These are phyloP conservation scores for Cabera pusaria DNA, from an alignment of 2,888 invertebrate species.

Conservation along the genomic window DNA sequence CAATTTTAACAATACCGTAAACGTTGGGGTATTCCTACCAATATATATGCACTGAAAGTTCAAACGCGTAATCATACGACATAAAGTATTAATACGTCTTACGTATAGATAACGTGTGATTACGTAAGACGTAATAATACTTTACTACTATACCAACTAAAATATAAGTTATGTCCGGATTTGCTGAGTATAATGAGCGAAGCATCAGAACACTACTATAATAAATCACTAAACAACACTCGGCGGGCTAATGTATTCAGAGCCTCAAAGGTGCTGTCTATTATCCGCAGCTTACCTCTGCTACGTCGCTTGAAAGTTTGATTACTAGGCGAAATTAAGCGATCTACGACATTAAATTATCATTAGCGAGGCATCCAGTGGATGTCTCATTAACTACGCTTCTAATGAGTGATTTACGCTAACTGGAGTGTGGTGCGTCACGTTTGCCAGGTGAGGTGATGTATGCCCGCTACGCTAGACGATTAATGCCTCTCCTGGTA, in stretches of 20 bases:
- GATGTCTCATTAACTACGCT: conserved; percentile 62
- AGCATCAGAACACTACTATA: conserved; percentile 25
- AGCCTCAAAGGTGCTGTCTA: conserved; percentile 60
- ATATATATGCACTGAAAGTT: too few relatives aligned
- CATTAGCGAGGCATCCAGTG: conserved; percentile 66
- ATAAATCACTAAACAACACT: conserved; percentile 63
- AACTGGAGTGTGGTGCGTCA: conserved; percentile 63
- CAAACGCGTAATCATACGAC: too few relatives aligned
- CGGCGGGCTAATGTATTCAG: conserved; percentile 59
- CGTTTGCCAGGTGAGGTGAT: conserved; percentile 51
- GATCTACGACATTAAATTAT: conserved; percentile 69
- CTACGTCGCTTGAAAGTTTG: conserved; percentile 63
- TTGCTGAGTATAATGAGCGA: conserved; percentile 9
- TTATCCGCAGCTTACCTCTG: conserved; percentile 57
- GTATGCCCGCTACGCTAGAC: conserved; percentile 45
- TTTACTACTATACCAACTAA: too few relatives aligned
- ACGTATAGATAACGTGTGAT: too few relatives aligned
- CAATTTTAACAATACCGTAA: too few relatives aligned
- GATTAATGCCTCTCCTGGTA: conserved; percentile 50
- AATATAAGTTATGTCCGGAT: neutral
- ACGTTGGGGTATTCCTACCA: too few relatives aligned
- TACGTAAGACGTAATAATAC: too few relatives aligned
- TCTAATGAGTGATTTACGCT: conserved; percentile 71
- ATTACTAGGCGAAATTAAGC: conserved; percentile 69
- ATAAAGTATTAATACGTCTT: too few relatives aligned